phyloP scores from a whole-genome alignment of 2,888 invertebrate genomes.

The Panzeria rudis region DNA sequence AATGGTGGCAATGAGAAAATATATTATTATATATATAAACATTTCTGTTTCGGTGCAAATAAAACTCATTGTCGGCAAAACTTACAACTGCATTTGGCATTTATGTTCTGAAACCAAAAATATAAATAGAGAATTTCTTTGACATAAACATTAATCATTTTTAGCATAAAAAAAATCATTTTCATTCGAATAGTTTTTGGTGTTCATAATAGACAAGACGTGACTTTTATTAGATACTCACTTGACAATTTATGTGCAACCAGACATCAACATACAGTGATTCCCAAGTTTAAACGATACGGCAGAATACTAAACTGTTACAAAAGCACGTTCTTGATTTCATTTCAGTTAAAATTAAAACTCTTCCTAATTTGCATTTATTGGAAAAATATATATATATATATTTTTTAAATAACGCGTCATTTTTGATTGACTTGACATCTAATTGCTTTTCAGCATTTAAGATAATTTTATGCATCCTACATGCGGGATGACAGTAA shows the following conservation, averaged over 20 bases:
- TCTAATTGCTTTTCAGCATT: slow-evolving; percentile 35
- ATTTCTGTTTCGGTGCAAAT: slow-evolving; percentile 40
- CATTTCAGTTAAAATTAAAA: not conserved
- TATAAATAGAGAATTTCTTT: slow-evolving; percentile 66
- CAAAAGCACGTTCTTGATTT: not conserved
- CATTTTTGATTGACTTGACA: slow-evolving; percentile 32
- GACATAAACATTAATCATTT: slow-evolving; percentile 66
- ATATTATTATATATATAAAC: slow-evolving; percentile 29
- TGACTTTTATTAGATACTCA: slow-evolving; percentile 63
- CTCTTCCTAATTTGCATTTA: not conserved
- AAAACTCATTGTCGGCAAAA: slow-evolving; percentile 52
- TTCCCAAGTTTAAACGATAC: not conserved
- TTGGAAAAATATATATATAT: not conserved
- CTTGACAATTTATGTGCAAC: slow-evolving; percentile 49
- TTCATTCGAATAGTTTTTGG: slow-evolving; percentile 22
- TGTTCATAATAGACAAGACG: slow-evolving; percentile 50
- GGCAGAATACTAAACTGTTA: not conserved
- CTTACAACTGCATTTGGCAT: slow-evolving; percentile 44
- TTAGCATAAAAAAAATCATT: slow-evolving; percentile 38
- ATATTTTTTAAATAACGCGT: not conserved
- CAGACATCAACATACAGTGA: slow-evolving; percentile 25
- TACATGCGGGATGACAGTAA: slow-evolving; percentile 40
- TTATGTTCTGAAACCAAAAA: slow-evolving; percentile 35
- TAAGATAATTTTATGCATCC: slow-evolving; percentile 30
- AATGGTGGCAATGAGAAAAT: slow-evolving; percentile 73